Conservation (phyloP, 2,113 vertebrate genomes). For the Cyprinodon brontotheroides region DNA sequence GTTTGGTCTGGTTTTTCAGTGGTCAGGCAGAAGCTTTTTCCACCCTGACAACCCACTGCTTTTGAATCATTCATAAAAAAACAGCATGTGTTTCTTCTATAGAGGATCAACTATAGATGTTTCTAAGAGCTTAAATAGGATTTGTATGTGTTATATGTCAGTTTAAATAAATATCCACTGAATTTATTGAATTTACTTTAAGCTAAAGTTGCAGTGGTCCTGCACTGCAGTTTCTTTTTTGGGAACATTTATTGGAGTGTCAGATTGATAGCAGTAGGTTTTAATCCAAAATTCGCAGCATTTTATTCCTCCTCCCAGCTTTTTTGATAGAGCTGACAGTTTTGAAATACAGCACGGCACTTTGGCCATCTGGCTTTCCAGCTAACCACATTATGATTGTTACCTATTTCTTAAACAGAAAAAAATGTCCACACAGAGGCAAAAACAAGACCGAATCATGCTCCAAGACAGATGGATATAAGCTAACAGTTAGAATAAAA, state of each 20-base stretch:
- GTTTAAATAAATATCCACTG: neutral
- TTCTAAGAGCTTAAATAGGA: constrained; percentile 6
- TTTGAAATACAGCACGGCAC: neutral
- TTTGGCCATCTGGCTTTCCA: constrained; percentile 11
- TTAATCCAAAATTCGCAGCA: neutral
- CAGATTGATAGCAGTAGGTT: neutral
- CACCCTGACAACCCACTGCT: constrained; percentile 46
- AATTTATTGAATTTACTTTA: neutral
- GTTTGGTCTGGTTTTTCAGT: constrained; percentile 21
- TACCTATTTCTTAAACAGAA: constrained; percentile 13
- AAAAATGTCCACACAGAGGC: constrained; percentile 7
- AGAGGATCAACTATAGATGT: constrained; percentile 52
- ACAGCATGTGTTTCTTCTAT: constrained; percentile 52
- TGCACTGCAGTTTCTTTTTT: neutral
- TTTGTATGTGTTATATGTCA: neutral
- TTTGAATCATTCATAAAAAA: constrained; percentile 71
- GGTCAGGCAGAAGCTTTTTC: constrained; percentile 40
- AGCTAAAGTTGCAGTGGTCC: neutral
- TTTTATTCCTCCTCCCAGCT: constrained; percentile 19
- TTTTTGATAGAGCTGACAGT: neutral
- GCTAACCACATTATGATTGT: constrained; percentile 14
- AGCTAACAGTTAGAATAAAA: constrained; percentile 15
- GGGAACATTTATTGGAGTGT: neutral
- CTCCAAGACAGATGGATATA: neutral
- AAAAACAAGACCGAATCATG: neutral